A percentile compares a stretch with the other conserved stretches of the same genome.
phyloP scores from a whole-genome alignment of 1,140 invertebrate species.

The Drosophila bipectinata region DNA sequence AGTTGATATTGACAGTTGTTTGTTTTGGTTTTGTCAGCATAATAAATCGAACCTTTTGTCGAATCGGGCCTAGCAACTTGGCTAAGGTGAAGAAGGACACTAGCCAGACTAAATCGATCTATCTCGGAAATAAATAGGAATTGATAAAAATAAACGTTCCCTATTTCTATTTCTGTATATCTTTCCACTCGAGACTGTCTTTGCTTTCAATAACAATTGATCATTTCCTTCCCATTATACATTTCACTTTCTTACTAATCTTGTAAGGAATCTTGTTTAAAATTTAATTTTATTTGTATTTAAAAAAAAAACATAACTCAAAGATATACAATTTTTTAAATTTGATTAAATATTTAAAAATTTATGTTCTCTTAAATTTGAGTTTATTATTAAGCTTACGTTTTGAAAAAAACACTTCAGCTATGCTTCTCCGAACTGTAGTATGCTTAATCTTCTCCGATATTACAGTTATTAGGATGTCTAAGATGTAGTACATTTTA shows the following conservation, averaged over 20 bases:
- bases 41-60: slow-evolving; percentile 55
- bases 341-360: too few relatives aligned
- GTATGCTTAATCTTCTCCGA: too few relatives aligned
- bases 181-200: slow-evolving; percentile 14
- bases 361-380: too few relatives aligned
- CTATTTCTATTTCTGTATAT: slow-evolving; percentile 31
- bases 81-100: not conserved
- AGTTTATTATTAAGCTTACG: too few relatives aligned
- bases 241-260: not conserved
- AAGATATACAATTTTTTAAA: too few relatives aligned
- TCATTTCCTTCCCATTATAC: slow-evolving; percentile 6
- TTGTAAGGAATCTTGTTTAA: not conserved
- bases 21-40: slow-evolving; percentile 60
- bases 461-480: too few relatives aligned
- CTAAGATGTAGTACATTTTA: too few relatives aligned
- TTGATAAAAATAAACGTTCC: slow-evolving; percentile 20
- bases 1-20: slow-evolving; percentile 62
- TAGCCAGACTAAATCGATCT: not conserved
- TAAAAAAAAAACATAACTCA: not conserved
- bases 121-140: slow-evolving; percentile 12
- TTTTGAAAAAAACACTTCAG: too few relatives aligned
- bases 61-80: slow-evolving; percentile 46
- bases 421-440: too few relatives aligned
- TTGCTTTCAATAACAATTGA: not conserved
- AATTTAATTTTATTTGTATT: not conserved